Evolutionary conservation across 2,888 invertebrate genomes (phyloP), one percentile per base, ranked within the genome.

Genomic region (Drosophila rellima): DNA sequence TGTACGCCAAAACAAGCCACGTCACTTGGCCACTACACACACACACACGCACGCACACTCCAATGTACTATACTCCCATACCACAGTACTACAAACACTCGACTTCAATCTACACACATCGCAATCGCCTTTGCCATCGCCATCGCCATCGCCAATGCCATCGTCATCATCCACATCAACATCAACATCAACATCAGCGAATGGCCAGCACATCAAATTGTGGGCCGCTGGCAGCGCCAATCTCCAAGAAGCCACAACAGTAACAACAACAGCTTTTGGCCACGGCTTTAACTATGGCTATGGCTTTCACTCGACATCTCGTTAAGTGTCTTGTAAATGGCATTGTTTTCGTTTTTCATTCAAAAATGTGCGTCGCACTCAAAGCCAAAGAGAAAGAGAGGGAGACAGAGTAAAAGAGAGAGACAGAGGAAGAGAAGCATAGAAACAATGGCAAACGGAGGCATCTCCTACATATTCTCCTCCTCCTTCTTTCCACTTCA

Each of bases 311-410:
- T 75, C 68, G 74, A 77, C 80, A 80, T 73, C 82, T 89, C 88
- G 89, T 90, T 89, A 88, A 90, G 88, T 90, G 88, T 89, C 85
- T 88, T 89, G 89, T 89, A 89, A 89, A 90, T 88, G 90, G 88
- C 87, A 86, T 84, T 84, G 88, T 76, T 81, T 87, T 88, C 84
- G 75, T 80, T 87, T 87, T 86, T 88, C 85, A 83, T 88, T 86
- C 87, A 88, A 75, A 76, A 84, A 78, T 82, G 74, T 84, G 78
- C 87, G 87, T 78, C 55, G 69, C 63, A 55, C 57, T 62, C 37
- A 20, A 17, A 29, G 33, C 33, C 4, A 2, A 0, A 55, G n/a
- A 18, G 18, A 33, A 7, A 26, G n/a, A 45, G 55, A 13, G 17
- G 1, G 5, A 37, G 23, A 31, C 6, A 17, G 6, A 39, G 37